These are phyloP conservation scores for Drosophila kanekoi DNA, from an alignment of 2,888 invertebrate genomes.

Conservation along the genomic window DNA sequence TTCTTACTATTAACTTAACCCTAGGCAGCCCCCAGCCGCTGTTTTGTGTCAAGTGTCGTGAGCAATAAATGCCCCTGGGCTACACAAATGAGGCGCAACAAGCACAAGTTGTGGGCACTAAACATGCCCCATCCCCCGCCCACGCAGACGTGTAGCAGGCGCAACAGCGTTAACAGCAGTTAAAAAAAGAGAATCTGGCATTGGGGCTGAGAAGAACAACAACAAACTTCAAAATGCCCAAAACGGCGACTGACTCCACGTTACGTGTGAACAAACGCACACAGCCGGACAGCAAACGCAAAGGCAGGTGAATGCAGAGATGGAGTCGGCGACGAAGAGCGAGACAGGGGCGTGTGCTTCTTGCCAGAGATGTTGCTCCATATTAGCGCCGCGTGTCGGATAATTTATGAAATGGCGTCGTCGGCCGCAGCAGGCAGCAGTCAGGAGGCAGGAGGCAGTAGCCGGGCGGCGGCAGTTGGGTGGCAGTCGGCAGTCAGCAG, in stretches of 20 bases:
- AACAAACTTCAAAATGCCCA: conserved; percentile 47
- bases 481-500: conserved; percentile 10
- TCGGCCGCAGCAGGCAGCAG: conserved; percentile 53
- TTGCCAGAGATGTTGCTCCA: conserved; percentile 72
- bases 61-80: conserved; percentile 45
- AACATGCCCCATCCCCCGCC: conserved; percentile 12
- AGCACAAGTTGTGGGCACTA: conserved; percentile 63
- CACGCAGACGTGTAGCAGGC: conserved; percentile 39
- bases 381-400: conserved; percentile 80
- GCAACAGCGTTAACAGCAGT: conserved; percentile 72
- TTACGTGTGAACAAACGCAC: conserved; percentile 54
- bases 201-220: conserved; percentile 44
- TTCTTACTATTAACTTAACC: not conserved
- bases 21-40: not conserved
- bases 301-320: not conserved
- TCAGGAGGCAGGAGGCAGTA: conserved; percentile 3
- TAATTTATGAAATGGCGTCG: conserved; percentile 72
- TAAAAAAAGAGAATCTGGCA: conserved; percentile 62
- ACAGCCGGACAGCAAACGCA: conserved; percentile 35
- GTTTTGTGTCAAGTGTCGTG: conserved; percentile 29
- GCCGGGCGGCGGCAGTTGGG: conserved; percentile 12
- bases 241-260: conserved; percentile 33
- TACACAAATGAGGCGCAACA: conserved; percentile 65
- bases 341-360: conserved; percentile 5
- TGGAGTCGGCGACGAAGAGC: not conserved